phyloP scores from a whole-genome alignment of 2,888 invertebrate species.

The Epinotia bilunana region DNA sequence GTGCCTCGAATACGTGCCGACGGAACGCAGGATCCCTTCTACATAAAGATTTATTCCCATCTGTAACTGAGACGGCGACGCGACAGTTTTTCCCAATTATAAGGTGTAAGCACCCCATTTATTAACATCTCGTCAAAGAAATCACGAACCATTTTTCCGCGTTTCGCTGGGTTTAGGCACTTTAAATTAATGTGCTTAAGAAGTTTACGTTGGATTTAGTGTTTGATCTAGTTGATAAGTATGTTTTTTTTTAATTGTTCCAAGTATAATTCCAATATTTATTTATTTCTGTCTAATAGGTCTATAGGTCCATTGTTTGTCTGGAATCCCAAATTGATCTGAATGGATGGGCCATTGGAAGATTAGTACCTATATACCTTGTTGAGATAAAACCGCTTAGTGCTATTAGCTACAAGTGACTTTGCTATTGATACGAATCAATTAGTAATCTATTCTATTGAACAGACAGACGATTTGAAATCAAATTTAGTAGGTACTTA shows the following conservation, averaged over 20 bases:
- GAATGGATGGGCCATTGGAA: no score
- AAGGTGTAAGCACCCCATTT: conserved; percentile 80
- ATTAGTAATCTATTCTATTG: no score
- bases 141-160: conserved; percentile 63
- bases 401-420: no score
- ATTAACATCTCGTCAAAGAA: conserved; percentile 80
- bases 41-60: conserved; percentile 83
- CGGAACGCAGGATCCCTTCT: conserved; percentile 67
- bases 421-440: no score
- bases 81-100: conserved; percentile 83
- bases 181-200: conserved; percentile 43
- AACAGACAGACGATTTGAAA: no score
- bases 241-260: background rate
- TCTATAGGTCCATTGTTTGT: no score
- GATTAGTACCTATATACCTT: no score
- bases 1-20: conserved; percentile 76
- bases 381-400: no score
- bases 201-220: conserved; percentile 25
- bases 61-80: conserved; percentile 82
- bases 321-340: no score
- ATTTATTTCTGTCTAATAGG: no score
- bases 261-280: background rate
- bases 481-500: no score
- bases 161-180: conserved; percentile 38
- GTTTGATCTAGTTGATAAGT: conserved; percentile 15